Percentiles rank a stretch among this genome's conserved stretches.
Evolutionary conservation across 2,888 invertebrate genomes (phyloP).

Genomic region (Lypha dubia): DNA sequence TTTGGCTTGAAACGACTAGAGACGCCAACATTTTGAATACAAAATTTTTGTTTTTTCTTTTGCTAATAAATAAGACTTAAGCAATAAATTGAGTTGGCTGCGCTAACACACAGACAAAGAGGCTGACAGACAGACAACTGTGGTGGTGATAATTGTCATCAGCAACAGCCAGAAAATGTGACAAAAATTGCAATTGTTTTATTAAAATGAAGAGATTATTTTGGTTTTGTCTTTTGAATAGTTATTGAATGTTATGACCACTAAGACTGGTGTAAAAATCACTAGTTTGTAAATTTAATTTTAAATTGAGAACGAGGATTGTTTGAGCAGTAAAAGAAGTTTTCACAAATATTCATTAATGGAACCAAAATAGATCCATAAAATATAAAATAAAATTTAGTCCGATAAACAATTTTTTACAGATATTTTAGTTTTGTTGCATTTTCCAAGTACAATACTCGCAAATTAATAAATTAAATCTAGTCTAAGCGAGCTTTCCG

Average conservation of each 20-base stretch:
- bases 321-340: background rate
- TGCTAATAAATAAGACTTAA: background rate
- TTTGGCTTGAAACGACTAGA: conserved; percentile 3
- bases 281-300: conserved; percentile 34
- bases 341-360: background rate
- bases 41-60: background rate
- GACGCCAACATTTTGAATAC: conserved; percentile 42
- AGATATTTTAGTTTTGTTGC: too few relatives aligned
- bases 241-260: conserved; percentile 3
- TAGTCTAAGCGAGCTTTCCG: too few relatives aligned
- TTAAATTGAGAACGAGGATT: background rate
- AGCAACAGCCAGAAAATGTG: conserved; percentile 40
- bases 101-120: too few relatives aligned
- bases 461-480: too few relatives aligned
- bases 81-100: conserved; percentile 12
- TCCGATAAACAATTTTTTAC: too few relatives aligned
- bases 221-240: conserved; percentile 18
- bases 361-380: too few relatives aligned
- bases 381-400: too few relatives aligned
- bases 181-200: conserved; percentile 49
- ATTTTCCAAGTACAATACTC: too few relatives aligned
- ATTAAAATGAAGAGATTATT: conserved; percentile 6
- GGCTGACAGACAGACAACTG: background rate
- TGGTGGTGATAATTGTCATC: conserved; percentile 39
- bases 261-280: background rate